Conservation (phyloP, 1,140 invertebrate genomes). For the Lordiphosa collinella region DNA sequence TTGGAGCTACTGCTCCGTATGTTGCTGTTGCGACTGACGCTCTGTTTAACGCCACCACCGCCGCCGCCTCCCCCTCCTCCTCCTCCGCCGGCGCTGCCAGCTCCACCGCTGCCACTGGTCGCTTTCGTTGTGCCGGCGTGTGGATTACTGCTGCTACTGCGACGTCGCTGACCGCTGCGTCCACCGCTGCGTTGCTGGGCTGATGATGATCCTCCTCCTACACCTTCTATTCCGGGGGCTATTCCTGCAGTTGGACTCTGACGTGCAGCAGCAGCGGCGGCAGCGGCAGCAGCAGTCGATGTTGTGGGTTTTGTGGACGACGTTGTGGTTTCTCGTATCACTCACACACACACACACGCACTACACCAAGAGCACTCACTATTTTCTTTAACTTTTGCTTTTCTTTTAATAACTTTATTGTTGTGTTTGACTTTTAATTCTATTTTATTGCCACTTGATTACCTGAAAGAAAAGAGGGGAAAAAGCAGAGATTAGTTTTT, state of each 20-base stretch:
- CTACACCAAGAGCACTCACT: constrained; percentile 11
- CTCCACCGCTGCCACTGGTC: constrained; percentile 73
- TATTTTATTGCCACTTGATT: constrained; percentile 43
- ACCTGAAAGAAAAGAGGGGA: constrained; percentile 27
- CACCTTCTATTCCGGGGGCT: constrained; percentile 16
- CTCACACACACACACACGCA: constrained; percentile 30
- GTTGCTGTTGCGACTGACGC: constrained; percentile 78
- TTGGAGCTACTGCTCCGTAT: constrained; percentile 79
- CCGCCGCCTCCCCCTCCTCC: constrained; percentile 51
- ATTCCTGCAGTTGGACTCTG: constrained; percentile 7
- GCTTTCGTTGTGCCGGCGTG: constrained; percentile 75
- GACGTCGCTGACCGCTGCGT: constrained; percentile 71
- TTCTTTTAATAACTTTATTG: constrained; percentile 29
- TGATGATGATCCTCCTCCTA: constrained; percentile 22
- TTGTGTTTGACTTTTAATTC: constrained; percentile 27
- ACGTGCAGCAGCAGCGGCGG: constrained; percentile 19
- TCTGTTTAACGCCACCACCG: constrained; percentile 66
- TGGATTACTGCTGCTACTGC: constrained; percentile 78
- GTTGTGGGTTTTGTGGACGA: constrained; percentile 68
- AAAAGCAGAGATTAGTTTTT: too few species aligned
- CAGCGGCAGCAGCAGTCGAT: constrained; percentile 61
- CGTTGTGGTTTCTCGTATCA: constrained; percentile 59
- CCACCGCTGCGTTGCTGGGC: constrained; percentile 52
- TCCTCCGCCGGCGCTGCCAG: constrained; percentile 70
- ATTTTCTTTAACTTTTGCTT: constrained; percentile 34